A percentile compares a stretch with the other conserved stretches of the same genome.
Evolutionary conservation across 2,797 vertebrate genomes (phyloP).

Genomic region (Lindbergichthys nudifrons): DNA sequence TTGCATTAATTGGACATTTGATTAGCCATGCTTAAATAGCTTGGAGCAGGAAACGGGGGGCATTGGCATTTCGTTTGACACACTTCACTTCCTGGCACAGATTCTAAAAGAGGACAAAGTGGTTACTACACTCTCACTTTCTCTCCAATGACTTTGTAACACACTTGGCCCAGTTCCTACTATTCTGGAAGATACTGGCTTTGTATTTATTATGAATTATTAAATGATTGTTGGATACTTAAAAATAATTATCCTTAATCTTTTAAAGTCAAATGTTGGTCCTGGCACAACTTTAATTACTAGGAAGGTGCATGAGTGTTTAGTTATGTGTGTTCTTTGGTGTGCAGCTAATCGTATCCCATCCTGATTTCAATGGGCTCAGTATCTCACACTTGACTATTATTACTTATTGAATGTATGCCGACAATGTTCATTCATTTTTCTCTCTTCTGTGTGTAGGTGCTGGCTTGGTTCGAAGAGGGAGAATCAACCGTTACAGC

Average conservation of each 20-base stretch:
- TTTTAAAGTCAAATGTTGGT: neutral
- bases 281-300: neutral
- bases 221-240: constrained; percentile 22
- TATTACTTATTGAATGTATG: neutral
- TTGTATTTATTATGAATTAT: constrained; percentile 41
- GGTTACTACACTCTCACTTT: constrained; percentile 40
- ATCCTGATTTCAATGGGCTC: neutral
- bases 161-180: constrained; percentile 56
- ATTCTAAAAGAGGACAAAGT: constrained; percentile 62
- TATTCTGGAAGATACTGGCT: constrained; percentile 26
- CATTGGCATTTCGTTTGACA: constrained; percentile 43
- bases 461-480: constrained; percentile 99
- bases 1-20: constrained; percentile 23
- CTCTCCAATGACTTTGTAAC: constrained; percentile 33
- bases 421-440: neutral
- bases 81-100: constrained; percentile 63
- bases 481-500: constrained; percentile 98
- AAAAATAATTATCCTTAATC: constrained; percentile 4
- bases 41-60: constrained; percentile 23
- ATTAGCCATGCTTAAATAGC: constrained; percentile 41
- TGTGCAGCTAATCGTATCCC: neutral
- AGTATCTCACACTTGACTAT: constrained; percentile 8
- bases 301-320: neutral
- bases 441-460: constrained; percentile 80
- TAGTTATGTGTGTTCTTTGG: neutral